Base-by-base conservation (phyloP, 2,113 vertebrate species). In the Gyps fulvus region DNA sequence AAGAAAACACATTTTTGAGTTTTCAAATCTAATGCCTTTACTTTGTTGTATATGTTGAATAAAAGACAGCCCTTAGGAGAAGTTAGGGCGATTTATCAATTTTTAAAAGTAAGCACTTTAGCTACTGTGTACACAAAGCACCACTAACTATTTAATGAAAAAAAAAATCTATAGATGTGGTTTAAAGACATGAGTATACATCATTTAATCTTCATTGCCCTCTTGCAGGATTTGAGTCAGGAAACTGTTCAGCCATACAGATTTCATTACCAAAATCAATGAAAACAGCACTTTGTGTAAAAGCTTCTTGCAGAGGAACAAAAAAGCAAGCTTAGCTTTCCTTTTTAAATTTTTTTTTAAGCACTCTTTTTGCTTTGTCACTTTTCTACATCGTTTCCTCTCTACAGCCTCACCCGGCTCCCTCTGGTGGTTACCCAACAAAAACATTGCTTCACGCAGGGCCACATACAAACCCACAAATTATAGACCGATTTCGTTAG, bases 401-500 rank as follows among this genome's bases (percentile, higher is more conserved):
- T 21, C 21, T 15, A 3, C 34, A 6, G 76, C 5, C 58, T 36
- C 63, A 5, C 20, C 23, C 12, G 7, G 52, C 95, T 95, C 93
- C 94, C 87, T 91, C 95, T 95, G 78, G 11, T 73, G 95, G 89
- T 11, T 19, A 3, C 13, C 4, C 12, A 19, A 23, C 45, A 7
- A 17, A 82, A 69, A 1, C 9, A 19, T 2, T 0, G 6, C 59
- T 58, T 47, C 1, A 2, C 36, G 26, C 1, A 7, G 9, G 5
- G 26, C 19, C 2, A 3, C 18, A 0, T 14, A 3, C 2, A 2
- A 40, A 50, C 3, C 15, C 3, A 0, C 31, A 59, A 40, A 45
- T 34, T 34, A 57, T 9, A 3, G 4, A 2, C 23, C 7, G 16
- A 32, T 13, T 47, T 14, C 7, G 25, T 36, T 1, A 36, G 40